Evolutionary conservation across 2,888 invertebrate genomes (phyloP).

Genomic region (Rapana venosa): DNA sequence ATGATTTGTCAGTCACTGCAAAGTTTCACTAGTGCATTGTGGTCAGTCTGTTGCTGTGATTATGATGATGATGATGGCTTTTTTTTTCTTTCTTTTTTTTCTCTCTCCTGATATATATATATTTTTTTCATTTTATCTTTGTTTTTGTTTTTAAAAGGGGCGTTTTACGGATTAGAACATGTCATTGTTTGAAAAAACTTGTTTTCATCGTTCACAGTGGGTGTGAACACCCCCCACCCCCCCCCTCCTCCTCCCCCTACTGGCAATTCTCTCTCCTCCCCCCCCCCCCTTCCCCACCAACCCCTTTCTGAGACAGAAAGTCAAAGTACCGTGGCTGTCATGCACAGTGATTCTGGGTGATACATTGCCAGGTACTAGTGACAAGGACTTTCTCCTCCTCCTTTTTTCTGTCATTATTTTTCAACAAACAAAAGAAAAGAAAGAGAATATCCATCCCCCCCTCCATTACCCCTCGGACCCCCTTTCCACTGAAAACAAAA

Average conservation of each 20-base stretch:
- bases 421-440: too few relatives aligned
- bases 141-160: too few relatives aligned
- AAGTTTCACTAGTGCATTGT: slow-evolving; percentile 7
- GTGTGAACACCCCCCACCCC: not conserved
- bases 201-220: not conserved
- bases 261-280: not conserved
- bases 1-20: not conserved
- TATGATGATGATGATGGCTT: too few relatives aligned
- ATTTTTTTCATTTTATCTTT: too few relatives aligned
- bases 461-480: too few relatives aligned
- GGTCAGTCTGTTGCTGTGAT: slow-evolving; percentile 16
- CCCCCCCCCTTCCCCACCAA: not conserved
- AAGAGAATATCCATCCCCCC: too few relatives aligned
- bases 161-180: not conserved
- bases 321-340: not conserved
- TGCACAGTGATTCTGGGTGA: not conserved
- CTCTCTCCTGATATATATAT: too few relatives aligned
- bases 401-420: not conserved
- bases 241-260: not conserved
- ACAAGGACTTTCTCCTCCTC: not conserved
- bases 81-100: not conserved
- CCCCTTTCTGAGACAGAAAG: too few relatives aligned
- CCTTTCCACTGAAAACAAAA: not conserved
- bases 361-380: not conserved
- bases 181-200: not conserved